Percentiles rank a stretch among this genome's conserved stretches.
These are phyloP conservation scores for Astropecten irregularis DNA, from an alignment of 53 echinoderm and acorn worm genomes.

Conservation along the genomic window DNA sequence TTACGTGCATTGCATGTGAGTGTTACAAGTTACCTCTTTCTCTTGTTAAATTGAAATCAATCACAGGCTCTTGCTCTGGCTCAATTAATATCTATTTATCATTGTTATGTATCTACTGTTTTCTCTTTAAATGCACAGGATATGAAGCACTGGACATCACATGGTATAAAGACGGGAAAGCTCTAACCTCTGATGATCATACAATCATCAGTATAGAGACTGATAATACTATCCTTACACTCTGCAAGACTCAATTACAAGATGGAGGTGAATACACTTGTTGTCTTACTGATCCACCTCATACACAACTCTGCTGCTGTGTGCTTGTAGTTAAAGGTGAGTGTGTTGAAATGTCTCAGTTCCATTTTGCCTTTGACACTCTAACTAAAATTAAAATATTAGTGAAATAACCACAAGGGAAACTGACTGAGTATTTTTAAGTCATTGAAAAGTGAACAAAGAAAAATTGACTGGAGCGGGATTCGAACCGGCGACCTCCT, in stretches of 20 bases:
- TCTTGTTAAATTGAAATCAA: no score
- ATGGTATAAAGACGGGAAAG: constrained; percentile 16
- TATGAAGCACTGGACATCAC: not conserved
- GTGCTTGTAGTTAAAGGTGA: constrained; percentile 23
- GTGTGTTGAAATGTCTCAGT: not conserved
- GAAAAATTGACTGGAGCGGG: no score
- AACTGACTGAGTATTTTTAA: no score
- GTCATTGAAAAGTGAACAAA: no score
- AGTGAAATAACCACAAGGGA: no score
- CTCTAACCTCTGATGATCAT: not conserved
- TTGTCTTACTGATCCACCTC: constrained; percentile 6
- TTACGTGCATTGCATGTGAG: no score
- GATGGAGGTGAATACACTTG: constrained; percentile 34
- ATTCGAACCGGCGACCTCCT: no score
- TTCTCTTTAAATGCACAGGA: not conserved
- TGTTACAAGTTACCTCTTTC: no score
- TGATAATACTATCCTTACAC: not conserved
- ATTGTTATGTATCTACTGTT: not conserved
- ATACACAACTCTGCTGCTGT: constrained; percentile 19
- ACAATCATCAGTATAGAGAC: not conserved
- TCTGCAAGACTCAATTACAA: not conserved
- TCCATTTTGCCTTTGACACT: not conserved
- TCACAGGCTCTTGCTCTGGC: no score
- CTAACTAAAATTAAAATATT: no score
- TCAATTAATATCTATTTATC: no score